Evolutionary conservation across 1,140 invertebrate genomes (phyloP).

Genomic region (Sarcophaga bullata): DNA sequence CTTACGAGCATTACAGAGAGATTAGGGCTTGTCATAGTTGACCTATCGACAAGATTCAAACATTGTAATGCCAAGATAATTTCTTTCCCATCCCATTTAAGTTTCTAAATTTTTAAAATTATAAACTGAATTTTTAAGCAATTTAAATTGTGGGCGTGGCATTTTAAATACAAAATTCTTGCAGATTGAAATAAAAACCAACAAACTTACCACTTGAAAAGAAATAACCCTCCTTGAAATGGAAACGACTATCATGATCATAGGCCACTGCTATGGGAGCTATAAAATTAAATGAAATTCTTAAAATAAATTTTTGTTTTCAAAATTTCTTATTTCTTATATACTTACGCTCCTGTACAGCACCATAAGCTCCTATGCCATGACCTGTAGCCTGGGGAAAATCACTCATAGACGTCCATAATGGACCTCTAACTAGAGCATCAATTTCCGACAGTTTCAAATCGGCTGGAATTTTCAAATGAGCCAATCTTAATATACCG

Average conservation of each 20-base stretch:
- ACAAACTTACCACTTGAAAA: slow-evolving; percentile 80
- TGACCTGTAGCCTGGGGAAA: slow-evolving; percentile 90
- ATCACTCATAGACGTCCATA: slow-evolving; percentile 85
- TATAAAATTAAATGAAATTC: slow-evolving; percentile 61
- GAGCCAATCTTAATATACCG: slow-evolving; percentile 80
- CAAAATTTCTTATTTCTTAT: not conserved
- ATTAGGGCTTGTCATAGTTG: no score
- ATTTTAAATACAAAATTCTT: not conserved
- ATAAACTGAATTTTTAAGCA: no score
- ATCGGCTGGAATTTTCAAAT: slow-evolving; percentile 75
- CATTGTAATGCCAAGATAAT: no score
- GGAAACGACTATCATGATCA: slow-evolving; percentile 67
- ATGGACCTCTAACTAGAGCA: slow-evolving; percentile 77
- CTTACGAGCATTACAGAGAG: no score
- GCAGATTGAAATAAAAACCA: no score
- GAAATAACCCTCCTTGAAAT: slow-evolving; percentile 84
- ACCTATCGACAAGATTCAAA: no score
- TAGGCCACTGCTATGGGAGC: slow-evolving; percentile 78
- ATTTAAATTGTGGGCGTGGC: no score
- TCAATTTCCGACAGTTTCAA: slow-evolving; percentile 77
- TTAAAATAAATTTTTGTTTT: not conserved
- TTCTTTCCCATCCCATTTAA: no score
- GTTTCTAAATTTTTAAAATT: no score
- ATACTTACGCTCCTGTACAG: slow-evolving; percentile 59
- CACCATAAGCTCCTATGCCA: slow-evolving; percentile 88